phyloP scores from a whole-genome alignment of 2,797 vertebrate genomes.

The Okamejei kenojei region DNA sequence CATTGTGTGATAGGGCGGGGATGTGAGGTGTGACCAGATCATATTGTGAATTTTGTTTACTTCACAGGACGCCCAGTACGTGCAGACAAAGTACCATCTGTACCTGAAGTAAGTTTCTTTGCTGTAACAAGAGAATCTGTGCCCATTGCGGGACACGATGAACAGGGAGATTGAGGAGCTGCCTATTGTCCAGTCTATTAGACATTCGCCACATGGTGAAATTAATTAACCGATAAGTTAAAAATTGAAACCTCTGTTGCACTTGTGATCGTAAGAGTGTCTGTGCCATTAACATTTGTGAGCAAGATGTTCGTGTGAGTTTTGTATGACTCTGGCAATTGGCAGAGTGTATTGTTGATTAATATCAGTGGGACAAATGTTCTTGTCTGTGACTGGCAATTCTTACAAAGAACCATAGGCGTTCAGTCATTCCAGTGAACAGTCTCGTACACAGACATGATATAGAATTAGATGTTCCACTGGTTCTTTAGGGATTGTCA shows the following conservation, averaged over 20 bases:
- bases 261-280: neutral
- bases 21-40: neutral
- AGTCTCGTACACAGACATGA: too few species aligned
- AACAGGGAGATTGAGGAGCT: neutral
- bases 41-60: conserved; percentile 38
- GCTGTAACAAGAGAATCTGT: neutral
- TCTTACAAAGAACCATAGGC: too few species aligned
- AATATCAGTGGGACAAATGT: too few species aligned
- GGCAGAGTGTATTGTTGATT: too few species aligned
- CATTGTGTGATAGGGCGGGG: neutral
- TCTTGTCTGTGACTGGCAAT: too few species aligned
- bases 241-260: neutral
- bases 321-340: too few species aligned
- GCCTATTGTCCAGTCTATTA: neutral
- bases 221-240: too few species aligned
- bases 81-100: conserved; percentile 81
- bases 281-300: neutral
- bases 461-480: too few species aligned
- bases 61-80: conserved; percentile 66
- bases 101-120: conserved; percentile 73
- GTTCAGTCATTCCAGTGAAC: too few species aligned
- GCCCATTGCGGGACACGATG: neutral
- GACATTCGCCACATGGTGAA: neutral
- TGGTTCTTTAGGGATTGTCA: too few species aligned
- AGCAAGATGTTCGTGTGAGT: neutral